These are phyloP conservation scores for Cephalopterus ornatus DNA, from an alignment of 2,113 vertebrate genomes.

Conservation along the genomic window DNA sequence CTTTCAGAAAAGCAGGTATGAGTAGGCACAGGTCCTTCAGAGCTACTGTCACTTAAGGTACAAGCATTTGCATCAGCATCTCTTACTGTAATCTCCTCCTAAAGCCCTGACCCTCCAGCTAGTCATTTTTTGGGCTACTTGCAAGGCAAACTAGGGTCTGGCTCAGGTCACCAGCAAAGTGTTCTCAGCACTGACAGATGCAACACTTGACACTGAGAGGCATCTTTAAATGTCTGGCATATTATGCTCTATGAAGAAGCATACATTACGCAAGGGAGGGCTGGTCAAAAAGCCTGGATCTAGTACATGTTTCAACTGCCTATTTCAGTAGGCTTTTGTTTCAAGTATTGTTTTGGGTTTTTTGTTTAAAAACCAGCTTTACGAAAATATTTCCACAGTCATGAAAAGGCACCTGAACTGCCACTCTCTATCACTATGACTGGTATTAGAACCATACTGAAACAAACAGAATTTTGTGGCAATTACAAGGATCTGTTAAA, in stretches of 20 bases:
- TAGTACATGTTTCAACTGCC: not conserved
- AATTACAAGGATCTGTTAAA: not conserved
- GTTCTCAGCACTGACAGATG: not conserved
- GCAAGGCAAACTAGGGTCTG: not conserved
- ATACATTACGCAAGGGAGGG: not conserved
- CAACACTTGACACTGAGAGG: not conserved
- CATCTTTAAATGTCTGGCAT: not conserved
- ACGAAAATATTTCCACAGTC: not conserved
- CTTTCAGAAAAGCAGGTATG: not conserved
- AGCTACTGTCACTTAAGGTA: not conserved
- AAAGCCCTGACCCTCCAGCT: not conserved
- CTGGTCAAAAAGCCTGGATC: not conserved
- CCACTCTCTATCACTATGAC: not conserved
- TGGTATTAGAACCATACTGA: not conserved
- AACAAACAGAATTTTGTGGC: not conserved
- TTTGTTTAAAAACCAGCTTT: not conserved
- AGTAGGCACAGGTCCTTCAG: not conserved
- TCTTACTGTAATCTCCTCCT: not conserved
- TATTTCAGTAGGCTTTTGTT: not conserved
- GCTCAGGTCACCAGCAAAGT: not conserved
- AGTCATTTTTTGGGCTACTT: not conserved
- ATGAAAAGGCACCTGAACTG: not conserved
- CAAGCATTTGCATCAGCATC: not conserved
- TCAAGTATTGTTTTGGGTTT: not conserved
- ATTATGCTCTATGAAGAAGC: not conserved